phyloP scores from a whole-genome alignment of 2,888 invertebrate species.

The Zygaena filipendulae region DNA sequence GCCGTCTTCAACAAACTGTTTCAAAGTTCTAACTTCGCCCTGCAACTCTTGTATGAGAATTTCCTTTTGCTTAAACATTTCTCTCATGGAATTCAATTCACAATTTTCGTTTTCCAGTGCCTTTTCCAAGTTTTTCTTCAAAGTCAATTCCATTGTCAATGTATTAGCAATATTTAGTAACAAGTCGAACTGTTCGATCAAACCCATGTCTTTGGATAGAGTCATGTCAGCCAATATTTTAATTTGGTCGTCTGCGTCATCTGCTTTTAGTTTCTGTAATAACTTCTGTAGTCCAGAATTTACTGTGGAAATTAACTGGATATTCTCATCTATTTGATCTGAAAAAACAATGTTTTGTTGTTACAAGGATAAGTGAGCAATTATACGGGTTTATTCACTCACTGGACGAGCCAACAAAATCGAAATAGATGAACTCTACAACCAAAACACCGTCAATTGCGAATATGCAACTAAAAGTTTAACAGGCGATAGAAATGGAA shows the following conservation, averaged over 20 bases:
- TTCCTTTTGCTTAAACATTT: slow-evolving; percentile 26
- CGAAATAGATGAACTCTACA: no score
- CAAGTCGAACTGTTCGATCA: slow-evolving; percentile 20
- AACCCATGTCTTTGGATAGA: slow-evolving; percentile 8
- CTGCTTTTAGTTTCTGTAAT: slow-evolving; percentile 20
- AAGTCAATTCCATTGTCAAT: slow-evolving; percentile 23
- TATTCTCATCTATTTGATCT: slow-evolving; percentile 18
- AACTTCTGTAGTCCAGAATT: slow-evolving; percentile 23
- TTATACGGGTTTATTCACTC: no score
- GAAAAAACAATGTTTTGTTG: no score
- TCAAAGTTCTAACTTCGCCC: slow-evolving; percentile 23
- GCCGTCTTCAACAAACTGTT: slow-evolving; percentile 22
- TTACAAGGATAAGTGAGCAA: no score
- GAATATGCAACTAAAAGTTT: no score
- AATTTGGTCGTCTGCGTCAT: slow-evolving; percentile 19
- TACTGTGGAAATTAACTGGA: slow-evolving; percentile 19
- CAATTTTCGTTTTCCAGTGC: slow-evolving; percentile 22
- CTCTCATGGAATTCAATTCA: slow-evolving; percentile 20
- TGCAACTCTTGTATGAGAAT: slow-evolving; percentile 21
- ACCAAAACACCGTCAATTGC: no score
- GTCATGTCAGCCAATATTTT: no score
- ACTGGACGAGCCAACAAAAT: no score
- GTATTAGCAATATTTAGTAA: slow-evolving; percentile 24
- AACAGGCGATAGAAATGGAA: no score
- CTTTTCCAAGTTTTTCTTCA: slow-evolving; percentile 23